These are phyloP conservation scores for Condylostylus longicornis DNA, from an alignment of 1,140 invertebrate species.

Conservation along the genomic window DNA sequence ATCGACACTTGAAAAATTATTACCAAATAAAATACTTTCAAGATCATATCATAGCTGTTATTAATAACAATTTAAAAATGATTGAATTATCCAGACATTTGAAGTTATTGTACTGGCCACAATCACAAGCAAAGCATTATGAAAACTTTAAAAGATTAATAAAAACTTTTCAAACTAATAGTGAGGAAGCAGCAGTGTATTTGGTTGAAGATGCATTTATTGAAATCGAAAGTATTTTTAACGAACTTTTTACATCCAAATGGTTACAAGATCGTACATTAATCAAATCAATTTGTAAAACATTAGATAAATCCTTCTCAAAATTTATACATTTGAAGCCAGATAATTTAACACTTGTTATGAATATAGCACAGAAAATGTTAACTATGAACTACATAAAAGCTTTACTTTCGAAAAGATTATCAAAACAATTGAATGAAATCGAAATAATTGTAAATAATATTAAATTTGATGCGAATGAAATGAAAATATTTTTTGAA, in stretches of 20 bases:
- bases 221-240: conserved; percentile 76
- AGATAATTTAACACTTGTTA: conserved; percentile 76
- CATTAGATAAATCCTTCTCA: conserved; percentile 80
- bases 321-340: conserved; percentile 81
- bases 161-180: conserved; percentile 45
- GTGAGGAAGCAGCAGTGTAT: conserved; percentile 63
- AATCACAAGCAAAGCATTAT: conserved; percentile 37
- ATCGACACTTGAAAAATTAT: conserved; percentile 47
- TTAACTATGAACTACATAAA: conserved; percentile 77
- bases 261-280: conserved; percentile 67
- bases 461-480: conserved; percentile 67
- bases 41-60: conserved; percentile 84
- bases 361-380: conserved; percentile 65
- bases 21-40: conserved; percentile 48
- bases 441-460: conserved; percentile 67
- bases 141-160: conserved; percentile 53
- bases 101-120: conserved; percentile 62
- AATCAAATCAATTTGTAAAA: conserved; percentile 83
- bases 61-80: conserved; percentile 84
- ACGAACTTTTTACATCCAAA: conserved; percentile 68
- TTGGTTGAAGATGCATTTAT: conserved; percentile 81
- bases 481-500: conserved; percentile 63
- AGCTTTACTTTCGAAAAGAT: conserved; percentile 69
- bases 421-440: conserved; percentile 67
- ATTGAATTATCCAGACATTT: conserved; percentile 72